Percentiles rank a stretch among this genome's conserved stretches.
These are phyloP conservation scores for Cremastinae sp. DNA, from an alignment of 2,888 invertebrate genomes.

Conservation along the genomic window DNA sequence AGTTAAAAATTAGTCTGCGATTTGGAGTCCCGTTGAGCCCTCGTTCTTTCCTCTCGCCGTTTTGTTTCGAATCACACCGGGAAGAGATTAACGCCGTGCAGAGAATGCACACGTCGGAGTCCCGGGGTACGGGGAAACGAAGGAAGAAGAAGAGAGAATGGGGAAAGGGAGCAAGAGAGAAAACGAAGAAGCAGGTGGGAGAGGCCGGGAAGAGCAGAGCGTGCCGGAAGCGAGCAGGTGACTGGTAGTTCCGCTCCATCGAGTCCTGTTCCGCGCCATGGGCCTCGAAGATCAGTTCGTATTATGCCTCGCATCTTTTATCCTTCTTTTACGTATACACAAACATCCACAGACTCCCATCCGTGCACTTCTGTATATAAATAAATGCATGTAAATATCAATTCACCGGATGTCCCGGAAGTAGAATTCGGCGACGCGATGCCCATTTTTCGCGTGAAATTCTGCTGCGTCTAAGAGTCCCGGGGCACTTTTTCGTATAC, in stretches of 20 bases:
- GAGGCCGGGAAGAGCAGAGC: conserved; percentile 63
- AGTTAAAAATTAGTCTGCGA: no score
- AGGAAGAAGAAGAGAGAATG: no score
- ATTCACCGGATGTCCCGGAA: no score
- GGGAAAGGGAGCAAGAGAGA: conserved; percentile 24
- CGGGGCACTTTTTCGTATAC: no score
- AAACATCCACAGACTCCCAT: conserved; percentile 13
- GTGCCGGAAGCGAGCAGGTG: conserved; percentile 80
- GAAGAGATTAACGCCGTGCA: no score
- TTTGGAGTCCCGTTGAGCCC: no score
- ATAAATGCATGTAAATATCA: conserved; percentile 8
- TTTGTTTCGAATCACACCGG: no score
- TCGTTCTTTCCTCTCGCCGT: no score
- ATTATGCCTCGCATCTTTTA: conserved; percentile 63
- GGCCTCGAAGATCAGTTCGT: conserved; percentile 77
- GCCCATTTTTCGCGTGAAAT: no score
- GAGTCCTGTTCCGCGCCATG: conserved; percentile 79
- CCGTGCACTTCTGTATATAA: conserved; percentile 19
- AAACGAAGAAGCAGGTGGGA: conserved; percentile 59
- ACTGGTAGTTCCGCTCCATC: conserved; percentile 80
- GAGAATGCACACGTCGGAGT: no score
- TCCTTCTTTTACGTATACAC: conserved; percentile 35
- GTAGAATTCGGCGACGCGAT: no score
- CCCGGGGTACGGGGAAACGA: background rate
- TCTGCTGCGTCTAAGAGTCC: no score